phyloP scores from a whole-genome alignment of 2,888 invertebrate species.

The Diaperis boleti region DNA sequence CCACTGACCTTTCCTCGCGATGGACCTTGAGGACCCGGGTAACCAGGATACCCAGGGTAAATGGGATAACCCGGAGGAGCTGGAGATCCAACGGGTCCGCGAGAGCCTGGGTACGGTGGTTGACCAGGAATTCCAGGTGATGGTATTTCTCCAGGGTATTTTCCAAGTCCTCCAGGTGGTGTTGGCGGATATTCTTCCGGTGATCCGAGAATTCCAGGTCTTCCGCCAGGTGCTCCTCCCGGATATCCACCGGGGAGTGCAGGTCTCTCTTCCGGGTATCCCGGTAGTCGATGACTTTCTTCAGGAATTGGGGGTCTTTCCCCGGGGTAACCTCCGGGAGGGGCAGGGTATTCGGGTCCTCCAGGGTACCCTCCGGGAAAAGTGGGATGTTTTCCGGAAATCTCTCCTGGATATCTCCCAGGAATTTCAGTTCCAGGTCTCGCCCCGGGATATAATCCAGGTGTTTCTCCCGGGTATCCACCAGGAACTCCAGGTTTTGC shows the following conservation, averaged over 20 bases:
- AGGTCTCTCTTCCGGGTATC: constrained; percentile 9
- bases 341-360: constrained; percentile 24
- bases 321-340: constrained; percentile 36
- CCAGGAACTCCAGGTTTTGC: constrained; percentile 37
- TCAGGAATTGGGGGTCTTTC: constrained; percentile 10
- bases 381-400: constrained; percentile 29
- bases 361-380: constrained; percentile 35
- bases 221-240: neutral
- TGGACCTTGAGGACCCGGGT: neutral
- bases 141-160: neutral
- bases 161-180: too few species aligned
- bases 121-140: constrained; percentile 6
- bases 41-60: neutral
- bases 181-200: too few species aligned
- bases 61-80: constrained; percentile 6
- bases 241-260: too few species aligned
- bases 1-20: constrained; percentile 51
- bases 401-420: neutral
- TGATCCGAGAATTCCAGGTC: too few species aligned
- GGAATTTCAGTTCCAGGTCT: neutral
- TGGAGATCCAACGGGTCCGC: neutral
- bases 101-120: constrained; percentile 9
- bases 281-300: constrained; percentile 8
- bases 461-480: constrained; percentile 29
- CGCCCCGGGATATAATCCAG: constrained; percentile 33